Evolutionary conservation across 2,797 vertebrate species (phyloP).

Genomic region (Gymnodraco acuticeps): DNA sequence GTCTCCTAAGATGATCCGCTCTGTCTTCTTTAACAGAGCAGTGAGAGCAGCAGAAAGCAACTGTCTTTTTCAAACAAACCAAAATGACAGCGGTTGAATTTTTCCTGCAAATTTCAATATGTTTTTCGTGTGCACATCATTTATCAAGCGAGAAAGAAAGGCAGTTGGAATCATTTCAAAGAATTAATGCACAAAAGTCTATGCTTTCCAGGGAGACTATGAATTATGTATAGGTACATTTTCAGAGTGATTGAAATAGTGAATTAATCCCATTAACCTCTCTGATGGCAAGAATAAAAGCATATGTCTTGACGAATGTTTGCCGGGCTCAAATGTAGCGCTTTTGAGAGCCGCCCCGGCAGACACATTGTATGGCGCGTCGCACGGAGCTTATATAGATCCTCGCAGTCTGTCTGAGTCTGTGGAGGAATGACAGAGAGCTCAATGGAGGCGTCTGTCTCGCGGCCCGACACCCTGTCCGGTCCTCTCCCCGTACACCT

Average conservation of each 20-base stretch:
- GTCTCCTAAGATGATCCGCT: conserved; percentile 64
- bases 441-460: conserved; percentile 82
- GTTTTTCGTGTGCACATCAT: conserved; percentile 41
- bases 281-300: conserved; percentile 77
- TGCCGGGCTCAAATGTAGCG: conserved; percentile 76
- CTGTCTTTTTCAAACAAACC: conserved; percentile 25
- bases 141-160: conserved; percentile 45
- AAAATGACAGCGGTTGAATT: conserved; percentile 32
- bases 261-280: conserved; percentile 83
- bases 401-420: conserved; percentile 74
- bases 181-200: conserved; percentile 68
- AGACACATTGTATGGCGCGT: conserved; percentile 78
- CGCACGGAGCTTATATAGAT: conserved; percentile 82
- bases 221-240: conserved; percentile 79
- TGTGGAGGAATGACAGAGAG: conserved; percentile 82
- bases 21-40: conserved; percentile 46
- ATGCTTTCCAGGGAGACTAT: conserved; percentile 56
- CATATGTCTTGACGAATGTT: conserved; percentile 81
- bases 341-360: conserved; percentile 69
- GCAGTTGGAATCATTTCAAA: conserved; percentile 62
- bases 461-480: conserved; percentile 69
- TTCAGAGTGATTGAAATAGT: conserved; percentile 75
- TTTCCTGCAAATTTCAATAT: conserved; percentile 43
- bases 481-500: conserved; percentile 65
- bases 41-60: conserved; percentile 53